Base-by-base conservation (phyloP, 2,888 invertebrate species). In the Spicauda simplicius region DNA sequence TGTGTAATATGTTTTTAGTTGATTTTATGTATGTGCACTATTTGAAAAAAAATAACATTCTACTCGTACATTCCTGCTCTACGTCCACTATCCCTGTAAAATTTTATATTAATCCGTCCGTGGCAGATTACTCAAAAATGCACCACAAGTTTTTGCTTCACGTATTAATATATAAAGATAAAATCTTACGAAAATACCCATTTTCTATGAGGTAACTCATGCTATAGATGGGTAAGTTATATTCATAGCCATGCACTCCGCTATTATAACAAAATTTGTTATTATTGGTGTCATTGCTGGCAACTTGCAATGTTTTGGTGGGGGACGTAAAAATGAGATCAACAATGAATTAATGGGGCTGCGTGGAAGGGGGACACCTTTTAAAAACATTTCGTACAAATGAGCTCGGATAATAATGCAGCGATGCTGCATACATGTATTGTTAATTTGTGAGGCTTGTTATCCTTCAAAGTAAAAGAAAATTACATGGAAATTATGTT, bases 241-340 rank as follows among this genome's bases (percentile, higher is more conserved):
- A n/a, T n/a, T 25, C 25, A 4, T 25, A 25, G 3, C 1, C 41
- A 41, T 41, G 10, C 2, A 1, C 25, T 1, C 20, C 12, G 56
- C 12, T 48, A 25, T 58, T 20, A 45, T 16, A 45, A 12, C 20
- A 25, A 62, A 54, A 45, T 45, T 41, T 62, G 54, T 63, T 63
- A 55, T 63, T 63, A 63, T 63, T 55, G 20, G 25, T 63, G 62
- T 55, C n/a, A n/a, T n/a, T n/a, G n/a, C n/a, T n/a, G n/a, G n/a
- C n/a, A n/a, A n/a, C n/a, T 54, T 45, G 25, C 45, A 25, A 54
- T 63, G 25, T 45, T 55, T 55, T 55, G 25, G 55, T 41, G 54
- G 41, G 45, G 54, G 41, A 25, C 53, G 7, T 45, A 58, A 62
- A 41, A 62, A 55, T 55, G 45, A 55, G 37, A 62, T 54, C 54